Evolutionary conservation across 2,888 invertebrate species (phyloP), one percentile per base, ranked within the genome.

Genomic region (Polylopha cassiicola): DNA sequence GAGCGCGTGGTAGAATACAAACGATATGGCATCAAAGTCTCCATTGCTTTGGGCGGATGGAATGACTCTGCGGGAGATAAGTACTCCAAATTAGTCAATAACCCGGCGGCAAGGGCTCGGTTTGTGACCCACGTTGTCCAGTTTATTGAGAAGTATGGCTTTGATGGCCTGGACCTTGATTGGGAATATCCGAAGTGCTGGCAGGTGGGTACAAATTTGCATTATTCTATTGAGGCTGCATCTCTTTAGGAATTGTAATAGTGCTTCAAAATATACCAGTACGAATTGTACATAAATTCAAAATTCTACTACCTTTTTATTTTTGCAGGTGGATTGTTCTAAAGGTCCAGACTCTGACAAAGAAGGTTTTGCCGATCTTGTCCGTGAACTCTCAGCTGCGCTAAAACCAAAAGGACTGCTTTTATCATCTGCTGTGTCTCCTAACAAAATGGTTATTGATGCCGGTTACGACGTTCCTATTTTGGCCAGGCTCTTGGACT

Each of bases 131-230:
- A 95, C 53, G 91, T 90, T 0, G 59, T 95, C 1, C 86, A 90
- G 47, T 95, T 96, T 65, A 77, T 96, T 27, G 90, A 92, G 47
- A 91, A 92, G 62, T 90, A 94, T 56, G 89, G 90, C 32, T 97
- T 97, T 64, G 95, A 97, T 61, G 97, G 97, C n/a, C 81, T 97
- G n/a, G 96, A 96, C 70, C 81, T 97, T 30, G 97, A 97, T 64
- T 97, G 96, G 96, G 97, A 97, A 64, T 97, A 97, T 73, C 97
- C 97, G 0, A 92, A 92, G 64, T 94, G 93, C 58, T 93, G 93
- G 93, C 94, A 94, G 88, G 92, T 90, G 24, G 1, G 42, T 45
- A 28, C 58, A 8, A 21, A 8, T n/a, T 14, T 9, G 17, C 6
- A 28, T 23, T 18, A 8, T n/a, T n/a, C n/a, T n/a, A n/a, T n/a